Conservation (phyloP, 2,888 invertebrate species). For the Sinhomidia bicolor region DNA sequence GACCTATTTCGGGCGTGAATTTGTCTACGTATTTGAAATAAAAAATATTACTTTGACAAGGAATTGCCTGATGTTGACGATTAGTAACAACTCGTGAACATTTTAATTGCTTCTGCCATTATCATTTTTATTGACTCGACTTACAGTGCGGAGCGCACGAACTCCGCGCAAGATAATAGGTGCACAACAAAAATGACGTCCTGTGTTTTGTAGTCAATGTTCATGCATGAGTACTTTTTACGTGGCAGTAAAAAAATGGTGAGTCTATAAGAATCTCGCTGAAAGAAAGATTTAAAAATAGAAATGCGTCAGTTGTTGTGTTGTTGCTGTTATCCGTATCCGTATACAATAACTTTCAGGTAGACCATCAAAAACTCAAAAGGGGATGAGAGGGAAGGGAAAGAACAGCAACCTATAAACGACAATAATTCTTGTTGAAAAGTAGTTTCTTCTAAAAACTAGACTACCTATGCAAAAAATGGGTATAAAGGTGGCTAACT, state of each 20-base stretch:
- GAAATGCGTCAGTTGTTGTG: constrained; percentile 55
- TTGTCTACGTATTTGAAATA: not conserved
- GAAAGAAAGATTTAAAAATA: constrained; percentile 61
- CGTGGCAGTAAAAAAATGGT: constrained; percentile 3
- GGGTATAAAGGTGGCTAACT: too few species aligned
- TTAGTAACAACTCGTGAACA: constrained; percentile 56
- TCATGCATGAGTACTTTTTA: constrained; percentile 10
- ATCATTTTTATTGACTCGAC: constrained; percentile 52
- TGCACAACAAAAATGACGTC: not conserved
- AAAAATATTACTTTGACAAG: too few species aligned
- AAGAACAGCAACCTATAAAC: too few species aligned
- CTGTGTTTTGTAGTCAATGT: not conserved
- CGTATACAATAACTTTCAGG: not conserved
- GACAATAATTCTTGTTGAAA: too few species aligned
- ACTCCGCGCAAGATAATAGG: not conserved
- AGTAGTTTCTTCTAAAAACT: too few species aligned
- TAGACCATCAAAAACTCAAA: too few species aligned
- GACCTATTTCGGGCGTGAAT: too few species aligned
- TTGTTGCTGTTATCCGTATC: not conserved
- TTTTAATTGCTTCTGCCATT: constrained; percentile 61
- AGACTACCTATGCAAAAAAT: too few species aligned
- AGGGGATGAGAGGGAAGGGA: too few species aligned
- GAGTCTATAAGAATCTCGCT: not conserved
- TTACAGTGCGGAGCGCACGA: not conserved
- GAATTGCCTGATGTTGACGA: too few species aligned